phyloP scores from a whole-genome alignment of 2,113 vertebrate species.

The Hepsetus odoe region DNA sequence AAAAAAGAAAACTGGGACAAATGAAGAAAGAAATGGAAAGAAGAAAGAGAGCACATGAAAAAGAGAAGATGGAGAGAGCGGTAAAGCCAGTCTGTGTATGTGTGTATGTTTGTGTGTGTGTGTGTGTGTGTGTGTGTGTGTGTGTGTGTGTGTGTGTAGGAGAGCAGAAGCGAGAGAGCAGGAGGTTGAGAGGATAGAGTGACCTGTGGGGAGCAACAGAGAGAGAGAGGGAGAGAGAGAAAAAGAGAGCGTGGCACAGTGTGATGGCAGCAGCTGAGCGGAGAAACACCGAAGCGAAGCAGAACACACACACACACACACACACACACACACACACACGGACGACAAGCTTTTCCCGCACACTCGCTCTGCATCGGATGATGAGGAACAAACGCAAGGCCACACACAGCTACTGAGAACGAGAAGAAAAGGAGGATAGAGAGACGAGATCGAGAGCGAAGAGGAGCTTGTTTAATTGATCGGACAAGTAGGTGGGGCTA shows the following conservation, averaged over 20 bases:
- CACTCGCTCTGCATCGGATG: conserved; percentile 33
- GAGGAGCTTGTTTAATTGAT: too few species aligned
- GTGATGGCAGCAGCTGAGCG: conserved; percentile 18
- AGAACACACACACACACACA: too few species aligned
- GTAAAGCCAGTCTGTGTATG: too few species aligned
- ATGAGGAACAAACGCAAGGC: conserved; percentile 44
- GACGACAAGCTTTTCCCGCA: not conserved
- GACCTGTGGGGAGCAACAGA: conserved; percentile 41
- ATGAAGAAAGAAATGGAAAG: too few species aligned
- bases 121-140: too few species aligned
- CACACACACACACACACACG: too few species aligned
- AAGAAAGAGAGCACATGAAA: too few species aligned
- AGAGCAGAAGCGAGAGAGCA: conserved; percentile 67
- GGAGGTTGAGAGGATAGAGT: conserved; percentile 35
- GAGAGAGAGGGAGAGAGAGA: too few species aligned
- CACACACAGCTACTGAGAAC: conserved; percentile 52
- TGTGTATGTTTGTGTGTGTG: too few species aligned
- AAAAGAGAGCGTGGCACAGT: conserved; percentile 32
- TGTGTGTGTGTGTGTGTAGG: too few species aligned
- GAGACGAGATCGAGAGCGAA: conserved; percentile 38
- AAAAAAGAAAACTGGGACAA: too few species aligned
- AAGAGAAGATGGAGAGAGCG: not conserved
- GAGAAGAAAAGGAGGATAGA: conserved; percentile 42
- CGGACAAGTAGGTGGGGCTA: conserved; percentile 56
- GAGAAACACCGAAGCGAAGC: too few species aligned